Evolutionary conservation across 2,113 vertebrate species (phyloP).

Genomic region (Elachura formosa): DNA sequence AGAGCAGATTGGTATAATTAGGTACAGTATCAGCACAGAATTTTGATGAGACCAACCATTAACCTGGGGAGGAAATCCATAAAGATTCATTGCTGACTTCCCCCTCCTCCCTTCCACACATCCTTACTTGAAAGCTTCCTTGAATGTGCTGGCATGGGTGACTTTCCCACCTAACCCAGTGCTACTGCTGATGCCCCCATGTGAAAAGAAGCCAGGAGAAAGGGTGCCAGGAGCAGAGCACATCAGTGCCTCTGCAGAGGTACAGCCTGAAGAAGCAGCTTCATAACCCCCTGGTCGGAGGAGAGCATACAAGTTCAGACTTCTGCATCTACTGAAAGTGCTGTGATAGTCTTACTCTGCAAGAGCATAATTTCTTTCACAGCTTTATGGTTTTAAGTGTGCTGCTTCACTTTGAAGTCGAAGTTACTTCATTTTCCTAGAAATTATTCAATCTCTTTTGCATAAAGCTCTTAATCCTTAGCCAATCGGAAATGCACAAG

Average conservation of each 20-base stretch:
- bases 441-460: background rate
- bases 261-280: background rate
- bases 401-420: background rate
- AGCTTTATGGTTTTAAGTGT: background rate
- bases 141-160: background rate
- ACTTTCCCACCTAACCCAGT: background rate
- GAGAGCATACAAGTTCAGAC: background rate
- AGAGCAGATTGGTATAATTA: background rate
- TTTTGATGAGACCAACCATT: background rate
- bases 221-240: background rate
- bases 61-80: background rate
- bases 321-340: background rate
- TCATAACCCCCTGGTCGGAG: background rate
- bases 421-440: background rate
- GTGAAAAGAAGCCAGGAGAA: background rate
- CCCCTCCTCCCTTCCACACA: background rate
- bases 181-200: no score
- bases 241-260: background rate
- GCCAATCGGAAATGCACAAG: background rate
- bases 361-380: background rate
- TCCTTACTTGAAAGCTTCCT: background rate
- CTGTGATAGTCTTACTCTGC: background rate
- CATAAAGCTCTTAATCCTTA: background rate
- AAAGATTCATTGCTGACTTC: background rate
- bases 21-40: background rate